These are phyloP conservation scores for Leptinotarsa haldemani DNA, from an alignment of 2,888 invertebrate species.

Conservation along the genomic window DNA sequence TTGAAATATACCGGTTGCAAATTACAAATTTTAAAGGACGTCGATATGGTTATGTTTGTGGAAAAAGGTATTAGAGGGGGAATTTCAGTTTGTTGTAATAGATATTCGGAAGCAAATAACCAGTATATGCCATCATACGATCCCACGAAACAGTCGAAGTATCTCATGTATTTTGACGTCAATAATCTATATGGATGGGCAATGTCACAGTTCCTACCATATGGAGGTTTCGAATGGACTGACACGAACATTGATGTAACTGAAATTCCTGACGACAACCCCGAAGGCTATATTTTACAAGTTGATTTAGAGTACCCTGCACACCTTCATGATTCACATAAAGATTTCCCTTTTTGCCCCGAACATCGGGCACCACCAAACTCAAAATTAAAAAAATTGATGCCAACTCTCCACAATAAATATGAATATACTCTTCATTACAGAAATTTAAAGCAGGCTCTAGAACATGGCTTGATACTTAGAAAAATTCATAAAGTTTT, in stretches of 20 bases:
- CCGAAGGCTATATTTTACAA: slow-evolving; percentile 56
- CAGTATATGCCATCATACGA: slow-evolving; percentile 50
- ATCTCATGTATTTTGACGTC: slow-evolving; percentile 7
- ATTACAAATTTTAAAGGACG: slow-evolving; percentile 51
- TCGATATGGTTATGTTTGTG: slow-evolving; percentile 29
- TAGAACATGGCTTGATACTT: slow-evolving; percentile 25
- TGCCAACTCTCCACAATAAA: slow-evolving; percentile 48
- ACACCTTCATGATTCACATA: slow-evolving; percentile 52
- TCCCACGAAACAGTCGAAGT: slow-evolving; percentile 1
- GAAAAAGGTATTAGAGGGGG: slow-evolving; percentile 46
- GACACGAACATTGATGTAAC: slow-evolving; percentile 31
- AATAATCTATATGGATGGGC: slow-evolving; percentile 47
- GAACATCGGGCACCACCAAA: slow-evolving; percentile 44
- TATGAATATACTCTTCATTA: slow-evolving; percentile 38
- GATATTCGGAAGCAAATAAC: slow-evolving; percentile 46
- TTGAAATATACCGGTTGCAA: slow-evolving; percentile 49
- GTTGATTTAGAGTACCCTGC: slow-evolving; percentile 63
- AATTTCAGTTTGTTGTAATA: slow-evolving; percentile 13
- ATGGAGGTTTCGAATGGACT: slow-evolving; percentile 26
- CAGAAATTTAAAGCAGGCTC: slow-evolving; percentile 26
- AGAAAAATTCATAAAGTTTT: slow-evolving; percentile 24
- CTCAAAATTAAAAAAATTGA: slow-evolving; percentile 44
- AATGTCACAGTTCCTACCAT: slow-evolving; percentile 51
- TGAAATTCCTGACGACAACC: slow-evolving; percentile 31
- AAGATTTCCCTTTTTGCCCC: slow-evolving; percentile 39